Percentiles rank a stretch among this genome's conserved stretches.
Conservation (phyloP, 2,113 vertebrate species). For the Mesembrinibis cayennensis region DNA sequence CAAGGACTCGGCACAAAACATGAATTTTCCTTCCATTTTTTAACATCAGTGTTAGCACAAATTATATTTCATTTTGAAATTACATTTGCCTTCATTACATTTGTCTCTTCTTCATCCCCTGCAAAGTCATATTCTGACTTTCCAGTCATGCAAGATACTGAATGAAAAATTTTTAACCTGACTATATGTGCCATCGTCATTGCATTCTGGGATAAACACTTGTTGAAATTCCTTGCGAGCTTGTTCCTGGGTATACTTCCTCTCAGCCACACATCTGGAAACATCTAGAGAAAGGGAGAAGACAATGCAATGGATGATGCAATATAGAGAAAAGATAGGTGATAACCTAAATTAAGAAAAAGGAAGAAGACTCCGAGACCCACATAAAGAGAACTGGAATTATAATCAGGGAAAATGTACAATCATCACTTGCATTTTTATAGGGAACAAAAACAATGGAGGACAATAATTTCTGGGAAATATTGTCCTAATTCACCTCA, state of each 20-base stretch:
- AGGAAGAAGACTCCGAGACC: neutral
- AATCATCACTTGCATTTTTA: neutral
- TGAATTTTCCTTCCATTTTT: neutral
- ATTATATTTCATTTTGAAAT: neutral
- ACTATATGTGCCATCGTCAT: conserved; percentile 92
- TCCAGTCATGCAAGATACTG: neutral
- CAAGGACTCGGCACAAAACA: neutral
- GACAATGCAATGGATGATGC: neutral
- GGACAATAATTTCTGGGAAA: neutral
- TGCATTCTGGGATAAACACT: conserved; percentile 96
- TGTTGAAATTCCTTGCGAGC: conserved; percentile 94
- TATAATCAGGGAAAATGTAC: neutral
- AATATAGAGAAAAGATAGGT: neutral
- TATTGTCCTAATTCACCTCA: neutral
- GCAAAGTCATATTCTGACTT: neutral
- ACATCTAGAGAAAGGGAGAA: conserved; percentile 78
- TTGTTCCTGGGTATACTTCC: conserved; percentile 97
- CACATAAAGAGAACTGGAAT: accelerated
- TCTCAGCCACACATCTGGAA: conserved; percentile 95
- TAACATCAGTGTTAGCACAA: neutral
- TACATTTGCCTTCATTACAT: neutral
- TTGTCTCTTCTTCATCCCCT: neutral
- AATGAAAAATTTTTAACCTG: conserved; percentile 79
- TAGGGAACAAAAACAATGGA: neutral
- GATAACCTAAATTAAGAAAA: neutral